Conservation (phyloP, 37 sponge, comb jelly and placozoan genomes). For the Eunapius fragilis region DNA sequence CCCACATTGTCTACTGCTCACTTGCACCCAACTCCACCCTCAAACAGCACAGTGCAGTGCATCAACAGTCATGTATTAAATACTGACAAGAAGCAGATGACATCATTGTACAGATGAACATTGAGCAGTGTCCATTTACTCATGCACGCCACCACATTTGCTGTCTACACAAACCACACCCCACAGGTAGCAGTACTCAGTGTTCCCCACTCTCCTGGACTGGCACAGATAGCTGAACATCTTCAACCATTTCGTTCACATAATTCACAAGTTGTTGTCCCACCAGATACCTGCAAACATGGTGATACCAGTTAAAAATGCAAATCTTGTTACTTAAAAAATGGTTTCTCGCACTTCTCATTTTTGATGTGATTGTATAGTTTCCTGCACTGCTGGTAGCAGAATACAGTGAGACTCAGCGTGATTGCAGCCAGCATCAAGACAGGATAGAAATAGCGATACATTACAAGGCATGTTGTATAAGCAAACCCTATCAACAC, state of each 20-base stretch:
- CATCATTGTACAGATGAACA: background rate
- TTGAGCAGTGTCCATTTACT: background rate
- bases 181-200: background rate
- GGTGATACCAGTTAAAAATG: background rate
- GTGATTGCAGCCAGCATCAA: conserved; percentile 30
- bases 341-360: conserved; percentile 74
- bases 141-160: background rate
- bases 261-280: conserved; percentile 89
- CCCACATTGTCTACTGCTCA: no score
- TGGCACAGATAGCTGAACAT: background rate
- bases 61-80: no score
- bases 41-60: no score
- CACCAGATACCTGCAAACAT: conserved; percentile 79
- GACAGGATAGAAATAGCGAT: conserved; percentile 75
- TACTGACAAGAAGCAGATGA: no score
- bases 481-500: conserved; percentile 4
- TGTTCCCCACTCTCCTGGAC: conserved; percentile 31
- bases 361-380: conserved; percentile 84
- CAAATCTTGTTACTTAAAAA: background rate
- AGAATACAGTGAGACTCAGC: conserved; percentile 12
- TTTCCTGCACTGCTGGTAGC: conserved; percentile 41
- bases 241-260: background rate
- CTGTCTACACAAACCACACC: no score
- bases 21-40: no score
- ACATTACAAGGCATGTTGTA: conserved; percentile 19